A percentile compares a stretch with the other conserved stretches of the same genome.
phyloP scores from a whole-genome alignment of 1,140 invertebrate genomes.

The Heliconius congener region DNA sequence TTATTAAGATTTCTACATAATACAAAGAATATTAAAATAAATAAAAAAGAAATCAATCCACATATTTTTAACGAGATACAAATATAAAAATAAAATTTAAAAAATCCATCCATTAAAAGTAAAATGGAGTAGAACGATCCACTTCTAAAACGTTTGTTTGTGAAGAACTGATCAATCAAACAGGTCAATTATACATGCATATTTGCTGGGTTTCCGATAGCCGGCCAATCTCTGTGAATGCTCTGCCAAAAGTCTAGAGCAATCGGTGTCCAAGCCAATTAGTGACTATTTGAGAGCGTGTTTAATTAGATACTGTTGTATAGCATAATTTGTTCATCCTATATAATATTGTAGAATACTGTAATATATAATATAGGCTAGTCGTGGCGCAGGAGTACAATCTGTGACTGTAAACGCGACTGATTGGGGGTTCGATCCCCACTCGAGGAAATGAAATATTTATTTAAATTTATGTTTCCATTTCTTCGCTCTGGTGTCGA shows the following conservation, averaged over 20 bases:
- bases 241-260: conserved; percentile 8
- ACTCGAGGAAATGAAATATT: too few relatives aligned
- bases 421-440: too few relatives aligned
- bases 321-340: too few relatives aligned
- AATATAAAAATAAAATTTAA: neutral
- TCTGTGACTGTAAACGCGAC: too few relatives aligned
- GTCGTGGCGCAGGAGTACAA: too few relatives aligned
- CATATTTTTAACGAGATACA: neutral
- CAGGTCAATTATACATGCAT: conserved; percentile 6
- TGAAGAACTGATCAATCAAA: conserved; percentile 12
- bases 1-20: too few relatives aligned
- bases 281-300: neutral
- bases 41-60: neutral
- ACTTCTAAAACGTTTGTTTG: conserved; percentile 3
- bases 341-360: too few relatives aligned
- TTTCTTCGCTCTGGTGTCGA: too few relatives aligned
- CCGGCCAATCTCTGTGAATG: conserved; percentile 22
- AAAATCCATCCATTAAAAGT: neutral
- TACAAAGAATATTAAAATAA: neutral
- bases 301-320: neutral
- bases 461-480: too few relatives aligned
- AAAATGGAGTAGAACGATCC: neutral
- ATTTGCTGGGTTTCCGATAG: neutral
- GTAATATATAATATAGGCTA: too few relatives aligned
- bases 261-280: conserved; percentile 22